phyloP scores from a whole-genome alignment of 2,888 invertebrate genomes.

The Oscheius sp. region DNA sequence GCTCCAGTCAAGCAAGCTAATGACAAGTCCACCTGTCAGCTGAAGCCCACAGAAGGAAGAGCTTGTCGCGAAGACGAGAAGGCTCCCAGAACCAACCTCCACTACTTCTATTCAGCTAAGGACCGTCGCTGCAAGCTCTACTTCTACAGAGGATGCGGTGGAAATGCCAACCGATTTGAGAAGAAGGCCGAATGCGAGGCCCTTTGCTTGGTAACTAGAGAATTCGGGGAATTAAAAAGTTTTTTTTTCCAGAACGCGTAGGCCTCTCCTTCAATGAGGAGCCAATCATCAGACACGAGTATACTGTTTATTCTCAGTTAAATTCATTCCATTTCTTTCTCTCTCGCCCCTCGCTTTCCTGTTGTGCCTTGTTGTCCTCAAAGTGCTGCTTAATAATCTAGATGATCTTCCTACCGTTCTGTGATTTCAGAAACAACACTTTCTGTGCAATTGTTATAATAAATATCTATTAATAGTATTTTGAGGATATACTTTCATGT shows the following conservation, averaged over 20 bases:
- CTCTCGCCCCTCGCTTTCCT: slow-evolving; percentile 15
- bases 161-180: slow-evolving; percentile 68
- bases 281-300: slow-evolving; percentile 35
- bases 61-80: slow-evolving; percentile 65
- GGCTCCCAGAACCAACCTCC: slow-evolving; percentile 67
- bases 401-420: slow-evolving; percentile 30
- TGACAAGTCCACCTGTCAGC: slow-evolving; percentile 61
- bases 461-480: slow-evolving; percentile 2
- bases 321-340: slow-evolving; percentile 26
- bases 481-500: neutral
- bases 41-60: slow-evolving; percentile 67
- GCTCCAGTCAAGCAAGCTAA: slow-evolving; percentile 7
- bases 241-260: slow-evolving; percentile 45
- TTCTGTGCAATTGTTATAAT: slow-evolving; percentile 33
- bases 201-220: slow-evolving; percentile 46
- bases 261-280: slow-evolving; percentile 5
- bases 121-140: slow-evolving; percentile 69
- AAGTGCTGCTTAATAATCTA: slow-evolving; percentile 26
- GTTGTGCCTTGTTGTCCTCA: slow-evolving; percentile 35
- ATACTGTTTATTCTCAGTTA: slow-evolving; percentile 32
- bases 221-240: slow-evolving; percentile 27
- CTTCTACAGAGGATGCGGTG: slow-evolving; percentile 70
- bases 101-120: slow-evolving; percentile 69
- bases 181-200: slow-evolving; percentile 66
- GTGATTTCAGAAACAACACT: slow-evolving; percentile 7